Conservation (phyloP, 2,888 invertebrate genomes). For the Aspidiotus rigidus region DNA sequence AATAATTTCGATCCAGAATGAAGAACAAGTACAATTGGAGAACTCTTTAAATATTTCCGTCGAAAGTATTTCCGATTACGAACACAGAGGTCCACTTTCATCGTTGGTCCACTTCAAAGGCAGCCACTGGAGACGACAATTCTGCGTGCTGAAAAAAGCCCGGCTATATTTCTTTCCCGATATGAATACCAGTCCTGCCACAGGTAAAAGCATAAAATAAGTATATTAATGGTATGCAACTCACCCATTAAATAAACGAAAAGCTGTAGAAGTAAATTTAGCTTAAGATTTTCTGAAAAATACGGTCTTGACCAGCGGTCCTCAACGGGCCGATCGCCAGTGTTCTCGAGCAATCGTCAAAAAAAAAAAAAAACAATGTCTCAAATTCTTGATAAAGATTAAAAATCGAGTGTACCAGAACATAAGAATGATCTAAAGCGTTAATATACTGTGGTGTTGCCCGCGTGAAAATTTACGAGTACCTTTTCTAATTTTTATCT, state of each 20-base stretch:
- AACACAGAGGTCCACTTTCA: constrained; percentile 86
- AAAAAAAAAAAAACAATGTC: no score
- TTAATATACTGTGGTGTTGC: no score
- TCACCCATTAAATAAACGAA: neutral
- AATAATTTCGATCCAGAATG: constrained; percentile 1
- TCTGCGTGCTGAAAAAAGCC: constrained; percentile 90
- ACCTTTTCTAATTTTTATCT: no score
- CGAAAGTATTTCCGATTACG: constrained; percentile 52
- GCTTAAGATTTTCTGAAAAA: constrained; percentile 7
- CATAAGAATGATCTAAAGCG: no score
- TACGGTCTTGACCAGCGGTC: no score
- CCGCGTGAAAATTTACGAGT: no score
- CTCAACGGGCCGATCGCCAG: no score
- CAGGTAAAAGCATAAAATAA: constrained; percentile 52
- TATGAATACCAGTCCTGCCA: constrained; percentile 73
- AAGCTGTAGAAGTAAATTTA: constrained; percentile 14
- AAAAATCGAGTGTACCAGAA: no score
- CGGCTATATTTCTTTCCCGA: constrained; percentile 89
- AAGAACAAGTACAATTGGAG: constrained; percentile 15
- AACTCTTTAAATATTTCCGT: constrained; percentile 18
- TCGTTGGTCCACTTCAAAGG: constrained; percentile 64
- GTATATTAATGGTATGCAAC: neutral
- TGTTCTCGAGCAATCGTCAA: no score
- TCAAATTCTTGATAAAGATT: no score
- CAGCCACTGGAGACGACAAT: constrained; percentile 77